These are phyloP conservation scores for Macroglossus sobrinus DNA, from an alignment of 2,113 vertebrate genomes.

Conservation along the genomic window DNA sequence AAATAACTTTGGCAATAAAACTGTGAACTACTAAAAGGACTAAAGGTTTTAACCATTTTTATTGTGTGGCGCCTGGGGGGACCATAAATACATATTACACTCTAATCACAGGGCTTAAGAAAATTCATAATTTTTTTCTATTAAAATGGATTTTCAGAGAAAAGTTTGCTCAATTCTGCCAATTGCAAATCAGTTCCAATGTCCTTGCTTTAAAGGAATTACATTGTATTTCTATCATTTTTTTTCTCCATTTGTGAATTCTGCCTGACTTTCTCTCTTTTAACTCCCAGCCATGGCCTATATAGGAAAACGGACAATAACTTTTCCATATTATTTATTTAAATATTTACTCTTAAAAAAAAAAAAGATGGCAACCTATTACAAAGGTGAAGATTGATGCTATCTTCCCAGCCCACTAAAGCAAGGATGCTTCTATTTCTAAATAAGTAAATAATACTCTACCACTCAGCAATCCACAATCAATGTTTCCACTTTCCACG, in stretches of 20 bases:
- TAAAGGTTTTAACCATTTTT: slow-evolving; percentile 85
- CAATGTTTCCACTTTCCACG: slow-evolving; percentile 2
- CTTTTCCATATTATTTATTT: slow-evolving; percentile 51
- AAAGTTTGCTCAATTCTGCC: slow-evolving; percentile 44
- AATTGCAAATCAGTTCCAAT: slow-evolving; percentile 34
- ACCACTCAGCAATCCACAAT: not conserved
- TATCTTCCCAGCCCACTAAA: not conserved
- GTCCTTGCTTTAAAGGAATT: slow-evolving; percentile 48
- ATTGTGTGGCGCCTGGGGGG: slow-evolving; percentile 76
- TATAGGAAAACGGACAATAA: not conserved
- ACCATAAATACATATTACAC: slow-evolving; percentile 82
- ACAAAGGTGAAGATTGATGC: not conserved
- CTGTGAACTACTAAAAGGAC: slow-evolving; percentile 84
- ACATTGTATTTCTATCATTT: slow-evolving; percentile 27
- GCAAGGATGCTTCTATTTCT: not conserved
- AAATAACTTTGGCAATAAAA: slow-evolving; percentile 88
- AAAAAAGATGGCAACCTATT: not conserved
- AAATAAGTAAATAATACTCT: not conserved
- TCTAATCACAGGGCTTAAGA: slow-evolving; percentile 78
- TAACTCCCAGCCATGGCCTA: slow-evolving; percentile 44
- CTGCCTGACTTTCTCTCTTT: not conserved
- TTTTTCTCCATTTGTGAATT: not conserved
- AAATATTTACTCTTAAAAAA: slow-evolving; percentile 64
- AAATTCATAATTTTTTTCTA: slow-evolving; percentile 79
- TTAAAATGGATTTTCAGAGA: slow-evolving; percentile 67